phyloP scores from a whole-genome alignment of 2,113 vertebrate genomes.

The Ibidorhyncha struthersii region DNA sequence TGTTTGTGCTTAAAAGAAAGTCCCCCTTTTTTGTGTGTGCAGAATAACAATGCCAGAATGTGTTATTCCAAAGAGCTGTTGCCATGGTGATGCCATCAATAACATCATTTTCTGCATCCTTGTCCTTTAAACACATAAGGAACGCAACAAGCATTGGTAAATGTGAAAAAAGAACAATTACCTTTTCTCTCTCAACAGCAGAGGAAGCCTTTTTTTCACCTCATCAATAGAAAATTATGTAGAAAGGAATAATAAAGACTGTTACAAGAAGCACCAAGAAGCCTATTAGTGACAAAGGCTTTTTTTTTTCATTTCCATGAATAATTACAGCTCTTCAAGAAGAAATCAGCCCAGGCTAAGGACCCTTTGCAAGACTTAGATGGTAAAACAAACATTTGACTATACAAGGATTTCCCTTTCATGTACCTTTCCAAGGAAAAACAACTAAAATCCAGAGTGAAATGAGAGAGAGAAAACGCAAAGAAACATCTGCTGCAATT shows the following conservation, averaged over 20 bases:
- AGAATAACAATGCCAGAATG: slow-evolving; percentile 77
- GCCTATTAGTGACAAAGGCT: slow-evolving; percentile 74
- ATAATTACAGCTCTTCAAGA: slow-evolving; percentile 71
- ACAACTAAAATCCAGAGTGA: slow-evolving; percentile 44
- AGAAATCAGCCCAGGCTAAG: slow-evolving; percentile 56
- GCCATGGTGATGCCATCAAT: slow-evolving; percentile 77
- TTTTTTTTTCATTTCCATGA: slow-evolving; percentile 59
- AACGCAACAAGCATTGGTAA: slow-evolving; percentile 64
- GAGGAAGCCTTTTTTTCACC: slow-evolving; percentile 67
- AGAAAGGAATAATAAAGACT: slow-evolving; percentile 71
- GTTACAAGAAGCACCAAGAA: slow-evolving; percentile 64
- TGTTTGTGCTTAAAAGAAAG: slow-evolving; percentile 68
- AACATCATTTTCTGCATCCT: slow-evolving; percentile 73
- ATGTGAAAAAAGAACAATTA: slow-evolving; percentile 68
- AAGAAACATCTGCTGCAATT: slow-evolving; percentile 65
- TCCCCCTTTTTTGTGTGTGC: slow-evolving; percentile 29
- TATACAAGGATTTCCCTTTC: slow-evolving; percentile 71
- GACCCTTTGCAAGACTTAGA: slow-evolving; percentile 57
- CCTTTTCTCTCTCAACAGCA: slow-evolving; percentile 54
- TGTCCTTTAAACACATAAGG: slow-evolving; percentile 71
- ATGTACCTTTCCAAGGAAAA: slow-evolving; percentile 67
- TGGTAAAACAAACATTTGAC: slow-evolving; percentile 75
- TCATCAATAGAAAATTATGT: slow-evolving; percentile 73
- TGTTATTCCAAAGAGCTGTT: slow-evolving; percentile 74
- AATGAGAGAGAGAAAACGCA: slow-evolving; percentile 45